These are phyloP conservation scores for Chaetops frenatus DNA, from an alignment of 2,113 vertebrate genomes.

Conservation along the genomic window DNA sequence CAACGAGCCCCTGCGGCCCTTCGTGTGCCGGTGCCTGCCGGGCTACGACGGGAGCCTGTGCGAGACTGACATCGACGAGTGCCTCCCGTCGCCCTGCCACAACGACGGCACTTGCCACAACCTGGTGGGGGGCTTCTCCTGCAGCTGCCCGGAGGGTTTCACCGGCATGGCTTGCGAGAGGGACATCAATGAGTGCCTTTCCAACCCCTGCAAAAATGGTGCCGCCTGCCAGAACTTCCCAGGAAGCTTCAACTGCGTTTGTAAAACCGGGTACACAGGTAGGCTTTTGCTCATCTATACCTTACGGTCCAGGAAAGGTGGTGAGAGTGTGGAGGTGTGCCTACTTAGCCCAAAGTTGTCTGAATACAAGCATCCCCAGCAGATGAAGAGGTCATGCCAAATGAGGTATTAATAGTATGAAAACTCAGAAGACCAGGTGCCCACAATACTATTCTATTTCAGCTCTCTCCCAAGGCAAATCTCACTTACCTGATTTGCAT, in stretches of 20 bases:
- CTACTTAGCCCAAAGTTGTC: neutral
- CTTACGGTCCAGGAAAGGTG: neutral
- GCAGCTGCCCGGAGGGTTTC: constrained; percentile 90
- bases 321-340: neutral
- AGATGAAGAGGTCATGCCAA: neutral
- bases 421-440: neutral
- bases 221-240: constrained; percentile 95
- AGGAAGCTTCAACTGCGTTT: constrained; percentile 91
- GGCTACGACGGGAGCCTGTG: constrained; percentile 87
- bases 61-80: constrained; percentile 88
- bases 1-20: constrained; percentile 84
- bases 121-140: constrained; percentile 91
- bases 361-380: neutral
- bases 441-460: neutral
- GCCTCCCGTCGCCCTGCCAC: constrained; percentile 91
- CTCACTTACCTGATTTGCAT: neutral
- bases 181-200: constrained; percentile 93
- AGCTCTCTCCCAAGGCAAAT: neutral
- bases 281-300: neutral
- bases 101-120: constrained; percentile 93
- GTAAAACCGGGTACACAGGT: constrained; percentile 95
- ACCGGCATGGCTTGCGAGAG: constrained; percentile 94
- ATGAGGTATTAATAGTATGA: neutral
- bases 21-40: constrained; percentile 86
- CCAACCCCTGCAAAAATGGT: constrained; percentile 88